Conservation (phyloP, 92 coral and sea anemone species). For the Hydrozoanthus gracilis region DNA sequence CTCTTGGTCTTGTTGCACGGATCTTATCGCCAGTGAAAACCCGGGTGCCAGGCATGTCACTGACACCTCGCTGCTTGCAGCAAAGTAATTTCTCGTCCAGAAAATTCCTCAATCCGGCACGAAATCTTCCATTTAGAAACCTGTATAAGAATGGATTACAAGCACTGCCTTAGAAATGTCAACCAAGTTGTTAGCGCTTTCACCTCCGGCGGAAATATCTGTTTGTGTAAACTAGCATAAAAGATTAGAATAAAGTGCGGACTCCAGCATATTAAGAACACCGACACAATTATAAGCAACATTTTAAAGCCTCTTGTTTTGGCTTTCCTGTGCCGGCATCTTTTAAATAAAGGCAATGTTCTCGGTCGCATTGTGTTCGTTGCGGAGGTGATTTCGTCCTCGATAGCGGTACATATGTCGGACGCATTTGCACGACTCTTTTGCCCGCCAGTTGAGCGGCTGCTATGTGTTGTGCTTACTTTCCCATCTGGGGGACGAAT, state of each 20-base stretch:
- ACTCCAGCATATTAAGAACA: slow-evolving; percentile 84
- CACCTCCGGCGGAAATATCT: slow-evolving; percentile 62
- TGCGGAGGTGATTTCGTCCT: slow-evolving; percentile 81
- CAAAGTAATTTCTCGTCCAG: slow-evolving; percentile 67
- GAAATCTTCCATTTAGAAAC: slow-evolving; percentile 80
- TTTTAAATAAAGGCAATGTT: slow-evolving; percentile 18
- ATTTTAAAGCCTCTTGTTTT: slow-evolving; percentile 87
- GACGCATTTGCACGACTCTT: slow-evolving; percentile 17
- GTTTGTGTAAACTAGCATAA: no score
- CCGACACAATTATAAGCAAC: slow-evolving; percentile 75
- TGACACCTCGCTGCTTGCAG: slow-evolving; percentile 56
- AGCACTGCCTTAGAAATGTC: slow-evolving; percentile 80
- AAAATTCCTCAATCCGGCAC: slow-evolving; percentile 63
- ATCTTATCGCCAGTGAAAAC: slow-evolving; percentile 51
- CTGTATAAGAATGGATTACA: slow-evolving; percentile 86
- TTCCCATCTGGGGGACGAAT: slow-evolving; percentile 41
- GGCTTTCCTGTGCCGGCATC: slow-evolving; percentile 40
- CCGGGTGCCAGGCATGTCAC: slow-evolving; percentile 2
- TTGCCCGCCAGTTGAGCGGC: slow-evolving; percentile 30
- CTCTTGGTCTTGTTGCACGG: background rate
- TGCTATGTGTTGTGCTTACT: slow-evolving; percentile 10
- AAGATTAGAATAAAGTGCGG: slow-evolving; percentile 84
- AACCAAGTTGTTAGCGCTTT: slow-evolving; percentile 72
- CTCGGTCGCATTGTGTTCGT: slow-evolving; percentile 63
- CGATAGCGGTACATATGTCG: slow-evolving; percentile 50